phyloP scores from a whole-genome alignment of 2,888 invertebrate genomes.

The Stramonita haemastoma region DNA sequence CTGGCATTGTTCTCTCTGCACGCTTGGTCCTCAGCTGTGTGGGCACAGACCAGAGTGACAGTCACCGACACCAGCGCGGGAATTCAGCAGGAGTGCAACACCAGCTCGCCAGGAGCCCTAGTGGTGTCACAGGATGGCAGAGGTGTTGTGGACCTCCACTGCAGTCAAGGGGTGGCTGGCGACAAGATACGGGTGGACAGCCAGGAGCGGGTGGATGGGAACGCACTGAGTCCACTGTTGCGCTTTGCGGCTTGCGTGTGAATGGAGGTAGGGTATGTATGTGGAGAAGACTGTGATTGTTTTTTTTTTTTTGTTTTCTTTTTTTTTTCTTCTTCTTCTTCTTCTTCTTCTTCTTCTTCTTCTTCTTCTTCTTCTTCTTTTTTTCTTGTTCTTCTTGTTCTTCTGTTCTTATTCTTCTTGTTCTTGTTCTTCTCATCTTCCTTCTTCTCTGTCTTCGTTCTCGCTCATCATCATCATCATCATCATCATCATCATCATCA shows the following conservation, averaged over 20 bases:
- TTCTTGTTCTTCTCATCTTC: too few species aligned
- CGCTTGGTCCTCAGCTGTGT: neutral
- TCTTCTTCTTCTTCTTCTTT: too few species aligned
- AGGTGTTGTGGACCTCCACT: slow-evolving; percentile 20
- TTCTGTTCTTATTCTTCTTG: too few species aligned
- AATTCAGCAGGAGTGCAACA: neutral
- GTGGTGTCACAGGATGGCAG: neutral
- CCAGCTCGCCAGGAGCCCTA: neutral
- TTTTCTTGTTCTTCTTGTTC: too few species aligned
- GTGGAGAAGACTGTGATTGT: too few species aligned
- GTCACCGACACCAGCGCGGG: neutral
- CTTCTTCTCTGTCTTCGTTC: too few species aligned
- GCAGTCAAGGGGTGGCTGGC: neutral
- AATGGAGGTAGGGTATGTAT: slow-evolving; percentile 5
- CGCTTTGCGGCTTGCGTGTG: slow-evolving; percentile 20
- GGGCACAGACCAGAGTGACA: neutral
- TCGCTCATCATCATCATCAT: neutral
- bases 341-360: too few species aligned
- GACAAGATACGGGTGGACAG: neutral
- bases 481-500: neutral
- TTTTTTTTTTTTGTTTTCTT: too few species aligned
- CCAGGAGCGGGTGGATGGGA: neutral
- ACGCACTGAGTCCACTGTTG: neutral
- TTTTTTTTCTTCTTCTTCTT: too few species aligned
- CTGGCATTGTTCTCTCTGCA: too few species aligned